A percentile compares a stretch with the other conserved stretches of the same genome.
phyloP scores from a whole-genome alignment of 2,888 invertebrate genomes.

The Lithophane ornitopus region DNA sequence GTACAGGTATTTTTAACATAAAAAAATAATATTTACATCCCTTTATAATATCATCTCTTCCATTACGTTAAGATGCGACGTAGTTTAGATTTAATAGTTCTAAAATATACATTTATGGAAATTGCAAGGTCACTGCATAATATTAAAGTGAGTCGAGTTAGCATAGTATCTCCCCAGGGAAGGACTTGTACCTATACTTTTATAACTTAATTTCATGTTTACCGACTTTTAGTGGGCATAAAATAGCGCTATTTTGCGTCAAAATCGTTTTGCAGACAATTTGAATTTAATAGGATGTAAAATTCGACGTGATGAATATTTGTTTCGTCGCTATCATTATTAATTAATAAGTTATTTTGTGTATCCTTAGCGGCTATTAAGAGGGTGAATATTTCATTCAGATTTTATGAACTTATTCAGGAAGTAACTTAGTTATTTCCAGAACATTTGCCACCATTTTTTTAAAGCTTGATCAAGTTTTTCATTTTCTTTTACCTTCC shows the following conservation, averaged over 20 bases:
- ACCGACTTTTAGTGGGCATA: slow-evolving; percentile 50
- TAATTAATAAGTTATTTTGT: slow-evolving; percentile 47
- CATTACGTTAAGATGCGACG: background rate
- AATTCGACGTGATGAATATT: slow-evolving; percentile 50
- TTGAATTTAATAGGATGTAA: slow-evolving; percentile 55
- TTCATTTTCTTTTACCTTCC: background rate
- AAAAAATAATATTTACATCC: background rate
- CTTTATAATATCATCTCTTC: background rate
- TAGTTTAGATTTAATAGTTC: background rate
- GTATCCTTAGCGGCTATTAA: slow-evolving; percentile 34
- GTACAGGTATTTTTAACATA: background rate
- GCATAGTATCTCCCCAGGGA: slow-evolving; percentile 41
- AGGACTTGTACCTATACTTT: slow-evolving; percentile 49
- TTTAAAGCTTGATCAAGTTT: background rate
- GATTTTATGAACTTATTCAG: slow-evolving; percentile 19
- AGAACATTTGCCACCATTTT: background rate
- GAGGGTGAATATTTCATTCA: slow-evolving; percentile 32
- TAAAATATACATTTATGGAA: background rate
- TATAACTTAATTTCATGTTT: slow-evolving; percentile 63
- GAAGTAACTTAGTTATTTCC: slow-evolving; percentile 29
- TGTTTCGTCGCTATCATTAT: slow-evolving; percentile 33
- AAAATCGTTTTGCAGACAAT: slow-evolving; percentile 52
- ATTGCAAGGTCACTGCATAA: background rate
- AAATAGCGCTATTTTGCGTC: slow-evolving; percentile 50
- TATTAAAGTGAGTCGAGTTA: slow-evolving; percentile 24